Conservation (phyloP, 1,140 invertebrate genomes). For the Carposina sasakii region DNA sequence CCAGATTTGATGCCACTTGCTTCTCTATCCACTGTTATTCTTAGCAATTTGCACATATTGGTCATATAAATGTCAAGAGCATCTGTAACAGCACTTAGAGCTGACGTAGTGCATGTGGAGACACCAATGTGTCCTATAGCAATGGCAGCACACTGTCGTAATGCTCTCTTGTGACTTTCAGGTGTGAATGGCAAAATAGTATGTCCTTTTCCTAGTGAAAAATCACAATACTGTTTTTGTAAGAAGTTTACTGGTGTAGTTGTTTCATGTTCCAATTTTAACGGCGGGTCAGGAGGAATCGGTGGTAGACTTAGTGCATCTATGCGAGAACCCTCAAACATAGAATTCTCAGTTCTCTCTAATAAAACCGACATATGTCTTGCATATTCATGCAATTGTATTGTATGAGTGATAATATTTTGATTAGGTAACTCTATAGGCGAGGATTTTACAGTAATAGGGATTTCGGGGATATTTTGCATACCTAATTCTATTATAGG, state of each 20-base stretch:
- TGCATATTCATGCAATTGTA: constrained; percentile 51
- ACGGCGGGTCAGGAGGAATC: constrained; percentile 39
- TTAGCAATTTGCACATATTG: constrained; percentile 60
- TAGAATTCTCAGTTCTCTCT: constrained; percentile 49
- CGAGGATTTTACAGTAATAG: constrained; percentile 58
- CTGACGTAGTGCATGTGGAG: constrained; percentile 49
- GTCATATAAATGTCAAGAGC: constrained; percentile 59
- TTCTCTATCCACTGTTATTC: constrained; percentile 62
- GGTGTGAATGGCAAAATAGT: constrained; percentile 55
- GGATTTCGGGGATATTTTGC: constrained; percentile 66
- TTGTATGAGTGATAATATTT: constrained; percentile 60
- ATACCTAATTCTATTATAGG: constrained; percentile 68
- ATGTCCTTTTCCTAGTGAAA: constrained; percentile 58
- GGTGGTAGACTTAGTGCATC: constrained; percentile 48
- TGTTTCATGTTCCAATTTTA: constrained; percentile 46
- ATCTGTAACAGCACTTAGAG: constrained; percentile 58
- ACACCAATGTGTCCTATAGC: constrained; percentile 59
- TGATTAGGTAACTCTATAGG: constrained; percentile 57
- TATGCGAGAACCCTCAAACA: constrained; percentile 46
- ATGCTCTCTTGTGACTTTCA: constrained; percentile 57
- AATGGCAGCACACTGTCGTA: constrained; percentile 65
- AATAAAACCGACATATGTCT: constrained; percentile 48
- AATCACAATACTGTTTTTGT: constrained; percentile 60
- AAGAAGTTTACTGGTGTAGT: constrained; percentile 54
- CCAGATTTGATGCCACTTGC: constrained; percentile 55